Evolutionary conservation across 23 tunicate species (phyloP), one percentile per base, ranked within the genome.

Genomic region (Aplidium turbinatum): DNA sequence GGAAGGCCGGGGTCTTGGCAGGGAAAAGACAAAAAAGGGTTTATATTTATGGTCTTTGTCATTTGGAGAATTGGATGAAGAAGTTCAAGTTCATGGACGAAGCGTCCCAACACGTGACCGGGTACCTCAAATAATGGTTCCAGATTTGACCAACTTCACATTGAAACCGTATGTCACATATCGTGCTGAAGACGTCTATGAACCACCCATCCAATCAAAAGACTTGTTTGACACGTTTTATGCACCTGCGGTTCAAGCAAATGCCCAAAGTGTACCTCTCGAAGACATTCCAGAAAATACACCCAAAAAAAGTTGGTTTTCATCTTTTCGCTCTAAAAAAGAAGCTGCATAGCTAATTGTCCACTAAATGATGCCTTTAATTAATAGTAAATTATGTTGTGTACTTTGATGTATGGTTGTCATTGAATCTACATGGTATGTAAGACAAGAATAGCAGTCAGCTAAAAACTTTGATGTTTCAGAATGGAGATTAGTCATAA

Each of bases 111-210:
- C 32, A 31, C 80, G 97, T 27, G 84, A 83, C 39, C 51, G 64
- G 33, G 53, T 90, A 62, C 97, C 97, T 0, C 58, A 65, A 28
- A 70, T 90, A 21, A 70, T 83, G 89, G 85, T 83, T 11, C 97
- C 97, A 1, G 89, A 90, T 78, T 63, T 90, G 54, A 72, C 48
- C 77, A 72, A 70, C 31, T 90, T 46, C 40, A 23, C 38, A 13
- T 56, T 90, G 31, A 83, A 90, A 58, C 97, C 97, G 0, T 90
- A 90, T 76, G 97, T 90, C 4, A 55, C 97, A 1, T 82, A 83
- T 48, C 54, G 73, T 25, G 85, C 76, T 4, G 97, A 83, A 38
- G 47, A 83, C 5, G 57, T 33, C n/a, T 40, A 64, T 64, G 85
- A 90, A 34, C 89, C 85, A 0, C 82, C 89, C 0, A 58, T 82